Conservation (phyloP, 2,113 vertebrate genomes). For the Syngnathus typhle region DNA sequence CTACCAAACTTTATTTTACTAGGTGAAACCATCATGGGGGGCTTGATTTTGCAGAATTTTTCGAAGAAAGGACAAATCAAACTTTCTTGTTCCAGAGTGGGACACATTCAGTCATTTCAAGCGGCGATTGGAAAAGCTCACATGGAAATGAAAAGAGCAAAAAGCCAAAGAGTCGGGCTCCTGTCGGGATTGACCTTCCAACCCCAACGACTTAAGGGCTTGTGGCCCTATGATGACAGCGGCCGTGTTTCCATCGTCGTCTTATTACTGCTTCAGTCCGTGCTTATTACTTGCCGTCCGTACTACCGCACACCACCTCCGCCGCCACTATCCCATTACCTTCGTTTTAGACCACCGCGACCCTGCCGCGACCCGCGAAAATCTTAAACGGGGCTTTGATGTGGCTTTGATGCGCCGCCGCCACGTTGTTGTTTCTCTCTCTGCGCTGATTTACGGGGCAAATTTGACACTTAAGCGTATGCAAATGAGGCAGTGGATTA, state of each 20-base stretch:
- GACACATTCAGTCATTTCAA: not conserved
- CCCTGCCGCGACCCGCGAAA: slow-evolving; percentile 55
- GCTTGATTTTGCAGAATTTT: not conserved
- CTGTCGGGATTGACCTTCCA: slow-evolving; percentile 2
- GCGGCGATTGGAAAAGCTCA: not conserved
- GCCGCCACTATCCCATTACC: slow-evolving; percentile 62
- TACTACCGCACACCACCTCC: slow-evolving; percentile 35
- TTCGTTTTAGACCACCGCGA: slow-evolving; percentile 53
- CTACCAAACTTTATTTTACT: not conserved
- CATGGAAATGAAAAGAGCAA: slow-evolving; percentile 21
- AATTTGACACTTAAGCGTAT: slow-evolving; percentile 67
- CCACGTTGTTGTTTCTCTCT: slow-evolving; percentile 51
- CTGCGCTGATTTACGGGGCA: slow-evolving; percentile 59
- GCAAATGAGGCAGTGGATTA: slow-evolving; percentile 69
- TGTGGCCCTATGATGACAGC: slow-evolving; percentile 43
- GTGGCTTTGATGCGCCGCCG: slow-evolving; percentile 58
- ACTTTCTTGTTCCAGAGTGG: not conserved
- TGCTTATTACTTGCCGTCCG: slow-evolving; percentile 60
- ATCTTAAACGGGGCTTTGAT: slow-evolving; percentile 63
- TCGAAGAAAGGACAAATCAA: not conserved
- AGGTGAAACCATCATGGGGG: too few species aligned
- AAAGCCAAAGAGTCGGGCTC: slow-evolving; percentile 6
- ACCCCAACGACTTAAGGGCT: slow-evolving; percentile 42
- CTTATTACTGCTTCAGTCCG: slow-evolving; percentile 60
- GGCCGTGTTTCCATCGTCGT: slow-evolving; percentile 52